These are phyloP conservation scores for Diprion similis DNA, from an alignment of 1,140 invertebrate genomes.

Conservation along the genomic window DNA sequence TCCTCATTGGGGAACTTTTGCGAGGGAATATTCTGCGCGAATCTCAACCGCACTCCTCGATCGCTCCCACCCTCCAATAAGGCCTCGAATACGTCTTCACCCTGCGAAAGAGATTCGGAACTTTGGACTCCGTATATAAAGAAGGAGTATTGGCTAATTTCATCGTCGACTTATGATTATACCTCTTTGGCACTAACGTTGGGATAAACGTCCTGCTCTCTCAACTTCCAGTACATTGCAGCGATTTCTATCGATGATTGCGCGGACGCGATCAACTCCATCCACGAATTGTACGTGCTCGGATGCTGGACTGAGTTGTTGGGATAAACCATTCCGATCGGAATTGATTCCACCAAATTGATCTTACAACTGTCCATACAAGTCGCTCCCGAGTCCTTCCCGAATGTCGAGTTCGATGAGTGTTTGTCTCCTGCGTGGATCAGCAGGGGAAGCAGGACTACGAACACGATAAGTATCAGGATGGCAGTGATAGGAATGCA, in stretches of 20 bases:
- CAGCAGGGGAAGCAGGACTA: slow-evolving; percentile 77
- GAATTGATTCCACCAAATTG: slow-evolving; percentile 87
- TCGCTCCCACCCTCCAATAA: slow-evolving; percentile 77
- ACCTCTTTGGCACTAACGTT: slow-evolving; percentile 77
- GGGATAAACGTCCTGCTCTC: slow-evolving; percentile 76
- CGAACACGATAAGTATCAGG: slow-evolving; percentile 75
- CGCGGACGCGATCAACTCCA: slow-evolving; percentile 76
- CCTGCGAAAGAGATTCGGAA: slow-evolving; percentile 63
- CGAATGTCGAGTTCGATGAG: slow-evolving; percentile 34
- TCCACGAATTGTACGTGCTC: slow-evolving; percentile 82
- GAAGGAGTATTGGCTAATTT: too few species aligned
- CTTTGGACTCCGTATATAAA: too few species aligned
- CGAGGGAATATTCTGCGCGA: slow-evolving; percentile 85
- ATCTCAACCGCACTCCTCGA: slow-evolving; percentile 77
- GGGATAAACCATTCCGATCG: slow-evolving; percentile 80
- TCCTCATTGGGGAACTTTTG: slow-evolving; percentile 75
- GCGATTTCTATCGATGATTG: slow-evolving; percentile 84
- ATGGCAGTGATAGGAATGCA: slow-evolving; percentile 83
- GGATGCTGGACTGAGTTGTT: slow-evolving; percentile 67
- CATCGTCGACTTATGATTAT: slow-evolving; percentile 29
- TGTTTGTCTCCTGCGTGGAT: slow-evolving; percentile 66
- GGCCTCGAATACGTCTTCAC: slow-evolving; percentile 83
- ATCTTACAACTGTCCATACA: slow-evolving; percentile 63
- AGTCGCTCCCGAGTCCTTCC: slow-evolving; percentile 34
- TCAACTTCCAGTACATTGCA: slow-evolving; percentile 91